Base-by-base conservation (phyloP, 2,888 invertebrate species). In the Eupsilia transversa region DNA sequence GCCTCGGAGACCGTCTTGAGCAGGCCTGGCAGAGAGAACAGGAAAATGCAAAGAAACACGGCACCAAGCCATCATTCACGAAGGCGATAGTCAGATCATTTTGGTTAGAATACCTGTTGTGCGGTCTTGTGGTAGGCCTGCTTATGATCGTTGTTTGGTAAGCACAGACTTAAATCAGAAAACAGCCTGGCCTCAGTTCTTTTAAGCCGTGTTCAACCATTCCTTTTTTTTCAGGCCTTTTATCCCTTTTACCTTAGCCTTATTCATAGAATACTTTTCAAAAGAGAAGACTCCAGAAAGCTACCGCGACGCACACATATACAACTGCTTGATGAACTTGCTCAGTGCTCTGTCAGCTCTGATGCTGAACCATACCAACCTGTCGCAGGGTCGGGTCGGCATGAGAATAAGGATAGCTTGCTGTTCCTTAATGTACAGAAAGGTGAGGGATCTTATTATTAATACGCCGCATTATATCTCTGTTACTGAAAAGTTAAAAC, bases 391-490 rank as follows among this genome's bases (percentile, higher is more conserved):
- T 82, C 96, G 97, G 85, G 96, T 98, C 52, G 98, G 98, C 56
- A 98, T 98, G 98, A 95, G 97, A 89, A 96, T 98, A 71, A 95
- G 98, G 85, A 97, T 98, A 69, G 98, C 98, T 0, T 97, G 97
- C 86, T 98, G 98, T 89, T 98, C 98, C 0, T 93, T 99, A 17
- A 93, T 99, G 82, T 98, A 98, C 90, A 97, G 98, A 95, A 99
- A 99, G 97, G 98, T 71, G 30, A 69, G 30, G 12, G 20, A 52
- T 33, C 49, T 33, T 52, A n/a, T 52, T 35, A 35, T 17, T 49
- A 49, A 4, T 46, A 23, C 23, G 5, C 20, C 20, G 2, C 10
- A 61, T 20, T 61, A 41, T 64, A 30, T 30, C 14, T n/a, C 33
- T 65, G 46, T n/a, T n/a, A 52, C n/a, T 52, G 52, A n/a, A 12